Conservation (phyloP, 2,797 vertebrate species). For the Falco novaeseelandiae region DNA sequence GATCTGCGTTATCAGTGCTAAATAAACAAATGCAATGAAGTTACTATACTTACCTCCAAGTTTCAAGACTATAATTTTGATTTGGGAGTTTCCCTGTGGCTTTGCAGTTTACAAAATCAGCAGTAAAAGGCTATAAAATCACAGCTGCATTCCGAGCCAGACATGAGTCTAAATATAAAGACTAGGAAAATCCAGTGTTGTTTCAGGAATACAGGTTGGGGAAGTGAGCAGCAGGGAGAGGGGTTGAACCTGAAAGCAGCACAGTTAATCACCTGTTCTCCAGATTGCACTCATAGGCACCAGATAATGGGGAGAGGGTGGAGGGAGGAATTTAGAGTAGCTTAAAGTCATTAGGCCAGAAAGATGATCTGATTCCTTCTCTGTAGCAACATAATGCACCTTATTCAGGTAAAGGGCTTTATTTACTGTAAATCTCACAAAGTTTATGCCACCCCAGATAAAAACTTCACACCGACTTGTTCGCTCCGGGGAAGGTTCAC, state of each 20-base stretch:
- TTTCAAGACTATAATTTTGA: slow-evolving; percentile 39
- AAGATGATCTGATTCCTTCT: slow-evolving; percentile 57
- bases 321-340: slow-evolving; percentile 69
- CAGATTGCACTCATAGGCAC: slow-evolving; percentile 43
- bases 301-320: slow-evolving; percentile 24
- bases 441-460: slow-evolving; percentile 68
- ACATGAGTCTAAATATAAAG: slow-evolving; percentile 35
- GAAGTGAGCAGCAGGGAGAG: background rate
- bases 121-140: slow-evolving; percentile 58
- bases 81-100: slow-evolving; percentile 44
- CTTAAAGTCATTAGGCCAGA: slow-evolving; percentile 72
- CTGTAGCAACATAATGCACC: slow-evolving; percentile 58
- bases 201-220: slow-evolving; percentile 27
- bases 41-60: background rate
- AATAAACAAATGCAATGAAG: background rate
- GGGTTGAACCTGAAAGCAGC: slow-evolving; percentile 22
- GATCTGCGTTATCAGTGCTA: background rate
- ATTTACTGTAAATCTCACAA: slow-evolving; percentile 66
- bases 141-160: slow-evolving; percentile 30
- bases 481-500: slow-evolving; percentile 67
- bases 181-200: slow-evolving; percentile 4
- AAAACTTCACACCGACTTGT: slow-evolving; percentile 70
- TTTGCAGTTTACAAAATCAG: slow-evolving; percentile 63
- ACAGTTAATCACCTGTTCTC: slow-evolving; percentile 67
- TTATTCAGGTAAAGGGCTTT: slow-evolving; percentile 51